Evolutionary conservation across 2,888 invertebrate genomes (phyloP).

Genomic region (Lepidochrysops patricia): DNA sequence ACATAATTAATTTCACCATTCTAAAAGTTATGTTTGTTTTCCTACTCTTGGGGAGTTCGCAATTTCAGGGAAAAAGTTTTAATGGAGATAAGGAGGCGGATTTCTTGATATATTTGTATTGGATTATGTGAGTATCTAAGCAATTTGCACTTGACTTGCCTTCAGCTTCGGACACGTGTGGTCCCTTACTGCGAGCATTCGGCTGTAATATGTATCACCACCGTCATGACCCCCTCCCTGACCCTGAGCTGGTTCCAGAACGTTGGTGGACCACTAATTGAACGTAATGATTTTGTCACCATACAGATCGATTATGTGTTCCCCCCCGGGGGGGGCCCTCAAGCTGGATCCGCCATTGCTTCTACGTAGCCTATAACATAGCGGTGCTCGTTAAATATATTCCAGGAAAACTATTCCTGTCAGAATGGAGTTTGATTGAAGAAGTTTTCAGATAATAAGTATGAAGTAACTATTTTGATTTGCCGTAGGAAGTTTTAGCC

Average conservation of each 20-base stretch:
- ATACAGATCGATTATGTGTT: neutral
- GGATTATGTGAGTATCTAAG: neutral
- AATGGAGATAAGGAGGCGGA: neutral
- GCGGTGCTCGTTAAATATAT: neutral
- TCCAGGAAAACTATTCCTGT: neutral
- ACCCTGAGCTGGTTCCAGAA: too few relatives aligned
- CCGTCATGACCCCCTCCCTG: too few relatives aligned
- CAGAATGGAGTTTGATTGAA: neutral
- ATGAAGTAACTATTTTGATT: slow-evolving; percentile 7
- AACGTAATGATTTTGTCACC: too few relatives aligned
- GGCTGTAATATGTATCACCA: too few relatives aligned
- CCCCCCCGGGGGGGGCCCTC: too few relatives aligned
- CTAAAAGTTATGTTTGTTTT: neutral
- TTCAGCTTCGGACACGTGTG: neutral
- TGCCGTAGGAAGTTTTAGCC: neutral
- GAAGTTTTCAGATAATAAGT: slow-evolving; percentile 7
- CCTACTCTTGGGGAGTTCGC: neutral
- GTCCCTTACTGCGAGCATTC: too few relatives aligned
- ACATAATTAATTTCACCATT: neutral
- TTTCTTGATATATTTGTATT: neutral
- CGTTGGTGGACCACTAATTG: too few relatives aligned
- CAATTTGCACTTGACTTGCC: neutral
- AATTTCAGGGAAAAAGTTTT: neutral
- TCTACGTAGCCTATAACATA: neutral
- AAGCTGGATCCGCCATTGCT: too few relatives aligned